Evolutionary conservation across 2,113 vertebrate genomes (phyloP).

Genomic region (Vombatus ursinus): DNA sequence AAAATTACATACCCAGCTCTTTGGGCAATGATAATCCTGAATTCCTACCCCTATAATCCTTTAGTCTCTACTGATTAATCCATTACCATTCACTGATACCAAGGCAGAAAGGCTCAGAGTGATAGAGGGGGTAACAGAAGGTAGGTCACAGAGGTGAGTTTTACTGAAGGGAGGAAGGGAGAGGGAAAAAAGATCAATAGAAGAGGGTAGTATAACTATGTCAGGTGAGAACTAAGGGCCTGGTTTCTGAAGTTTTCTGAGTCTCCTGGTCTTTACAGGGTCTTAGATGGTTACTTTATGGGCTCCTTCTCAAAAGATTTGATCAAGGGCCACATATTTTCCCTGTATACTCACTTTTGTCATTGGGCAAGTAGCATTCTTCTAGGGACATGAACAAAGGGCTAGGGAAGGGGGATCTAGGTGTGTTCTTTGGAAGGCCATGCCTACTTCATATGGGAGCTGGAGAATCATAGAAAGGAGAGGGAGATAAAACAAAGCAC

Average conservation of each 20-base stretch:
- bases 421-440: background rate
- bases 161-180: background rate
- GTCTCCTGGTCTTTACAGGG: background rate
- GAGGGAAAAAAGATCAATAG: background rate
- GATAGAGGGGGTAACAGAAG: background rate
- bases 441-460: background rate
- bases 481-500: background rate
- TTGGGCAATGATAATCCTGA: background rate
- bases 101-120: background rate
- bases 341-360: background rate
- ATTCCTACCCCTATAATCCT: background rate
- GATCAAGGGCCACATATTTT: background rate
- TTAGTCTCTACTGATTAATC: background rate
- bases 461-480: background rate
- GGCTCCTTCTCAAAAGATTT: background rate
- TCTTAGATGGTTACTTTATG: background rate
- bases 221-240: background rate
- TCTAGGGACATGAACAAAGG: background rate
- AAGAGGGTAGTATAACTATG: background rate
- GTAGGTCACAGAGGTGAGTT: background rate
- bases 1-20: background rate
- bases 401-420: background rate
- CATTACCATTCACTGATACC: background rate
- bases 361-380: background rate
- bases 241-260: background rate